phyloP scores from a whole-genome alignment of 2,888 invertebrate species.

The Emmelina monodactyla region DNA sequence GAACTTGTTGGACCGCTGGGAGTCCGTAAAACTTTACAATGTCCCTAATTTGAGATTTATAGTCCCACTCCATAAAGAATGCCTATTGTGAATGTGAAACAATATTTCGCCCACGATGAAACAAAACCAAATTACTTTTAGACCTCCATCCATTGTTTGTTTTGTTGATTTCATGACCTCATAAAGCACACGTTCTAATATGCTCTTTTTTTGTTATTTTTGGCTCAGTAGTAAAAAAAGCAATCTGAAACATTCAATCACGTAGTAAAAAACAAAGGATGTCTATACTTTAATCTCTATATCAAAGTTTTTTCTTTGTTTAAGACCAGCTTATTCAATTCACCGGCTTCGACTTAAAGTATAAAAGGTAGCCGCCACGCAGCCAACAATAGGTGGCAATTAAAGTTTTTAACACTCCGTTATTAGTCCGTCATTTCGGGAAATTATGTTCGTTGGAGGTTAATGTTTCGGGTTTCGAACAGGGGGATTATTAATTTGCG shows the following conservation, averaged over 20 bases:
- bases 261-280: background rate
- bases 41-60: constrained; percentile 48
- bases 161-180: background rate
- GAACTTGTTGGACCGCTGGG: constrained; percentile 27
- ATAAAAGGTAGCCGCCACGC: constrained; percentile 16
- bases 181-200: too few species aligned
- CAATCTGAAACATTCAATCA: background rate
- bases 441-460: constrained; percentile 1
- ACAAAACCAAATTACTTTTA: constrained; percentile 14
- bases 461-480: background rate
- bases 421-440: constrained; percentile 15
- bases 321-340: too few species aligned
- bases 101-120: constrained; percentile 22
- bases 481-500: background rate
- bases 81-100: constrained; percentile 47
- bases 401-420: constrained; percentile 18
- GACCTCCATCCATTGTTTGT: background rate
- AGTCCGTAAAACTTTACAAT: constrained; percentile 54
- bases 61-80: constrained; percentile 34
- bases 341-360: too few species aligned
- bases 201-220: too few species aligned
- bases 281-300: too few species aligned
- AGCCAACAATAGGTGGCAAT: constrained; percentile 16
- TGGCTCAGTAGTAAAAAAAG: background rate
- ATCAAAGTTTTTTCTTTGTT: too few species aligned